Percentiles rank a stretch among this genome's conserved stretches.
Evolutionary conservation across 2,113 vertebrate genomes (phyloP).

Genomic region (Nanorana parkeri): DNA sequence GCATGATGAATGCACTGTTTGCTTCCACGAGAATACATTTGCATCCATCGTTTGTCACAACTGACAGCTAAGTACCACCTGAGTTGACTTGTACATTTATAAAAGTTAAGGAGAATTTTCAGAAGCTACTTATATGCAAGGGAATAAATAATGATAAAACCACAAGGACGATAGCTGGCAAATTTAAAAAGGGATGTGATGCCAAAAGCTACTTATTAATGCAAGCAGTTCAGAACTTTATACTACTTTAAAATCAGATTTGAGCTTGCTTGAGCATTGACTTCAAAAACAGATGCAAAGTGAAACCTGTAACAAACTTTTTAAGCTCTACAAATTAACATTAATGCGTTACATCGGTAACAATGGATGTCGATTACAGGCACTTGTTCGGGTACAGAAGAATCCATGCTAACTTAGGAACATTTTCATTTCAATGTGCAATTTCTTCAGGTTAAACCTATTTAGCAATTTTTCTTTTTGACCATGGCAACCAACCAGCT

Average conservation of each 20-base stretch:
- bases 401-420: too few relatives aligned
- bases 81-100: conserved; percentile 58
- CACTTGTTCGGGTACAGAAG: too few relatives aligned
- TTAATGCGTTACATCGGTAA: too few relatives aligned
- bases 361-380: too few relatives aligned
- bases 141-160: conserved; percentile 47
- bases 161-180: conserved; percentile 37
- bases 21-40: conserved; percentile 63
- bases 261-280: neutral
- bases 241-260: neutral
- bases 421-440: too few relatives aligned
- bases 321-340: too few relatives aligned
- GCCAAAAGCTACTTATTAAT: conserved; percentile 1
- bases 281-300: neutral
- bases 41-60: conserved; percentile 63
- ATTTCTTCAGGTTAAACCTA: too few relatives aligned
- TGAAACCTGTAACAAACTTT: too few relatives aligned
- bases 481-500: too few relatives aligned
- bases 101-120: conserved; percentile 60
- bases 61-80: conserved; percentile 61
- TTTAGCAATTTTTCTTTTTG: too few relatives aligned
- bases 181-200: conserved; percentile 32
- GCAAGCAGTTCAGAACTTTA: neutral
- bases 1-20: conserved; percentile 61
- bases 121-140: conserved; percentile 40